These are phyloP conservation scores for Labrus mixtus DNA, from an alignment of 2,113 vertebrate species.

Conservation along the genomic window DNA sequence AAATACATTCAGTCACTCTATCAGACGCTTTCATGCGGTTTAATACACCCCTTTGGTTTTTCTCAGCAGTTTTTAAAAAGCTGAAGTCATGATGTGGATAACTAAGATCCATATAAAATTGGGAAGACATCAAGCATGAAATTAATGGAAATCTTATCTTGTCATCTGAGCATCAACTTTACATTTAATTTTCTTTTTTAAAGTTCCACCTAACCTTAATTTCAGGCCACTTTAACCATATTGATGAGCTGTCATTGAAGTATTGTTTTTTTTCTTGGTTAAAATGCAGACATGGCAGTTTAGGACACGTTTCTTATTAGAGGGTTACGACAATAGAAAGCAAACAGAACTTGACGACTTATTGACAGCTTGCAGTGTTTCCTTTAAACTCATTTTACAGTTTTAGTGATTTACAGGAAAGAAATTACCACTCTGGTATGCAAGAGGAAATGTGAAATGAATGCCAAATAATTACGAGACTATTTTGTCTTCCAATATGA, in stretches of 20 bases:
- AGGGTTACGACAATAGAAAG: neutral
- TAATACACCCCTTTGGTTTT: neutral
- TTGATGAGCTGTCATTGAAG: conserved; percentile 9
- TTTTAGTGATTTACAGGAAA: conserved; percentile 7
- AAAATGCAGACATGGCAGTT: neutral
- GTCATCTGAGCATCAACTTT: conserved; percentile 14
- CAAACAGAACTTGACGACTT: neutral
- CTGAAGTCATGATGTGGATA: neutral
- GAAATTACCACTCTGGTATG: neutral
- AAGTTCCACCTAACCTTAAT: neutral
- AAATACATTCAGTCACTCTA: neutral
- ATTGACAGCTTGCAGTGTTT: conserved; percentile 15
- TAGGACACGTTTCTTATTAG: conserved; percentile 5
- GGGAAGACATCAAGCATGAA: conserved; percentile 30
- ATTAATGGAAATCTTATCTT: conserved; percentile 32
- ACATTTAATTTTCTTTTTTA: neutral
- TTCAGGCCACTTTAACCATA: neutral
- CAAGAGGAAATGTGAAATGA: conserved; percentile 4
- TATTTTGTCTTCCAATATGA: neutral
- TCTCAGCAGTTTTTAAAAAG: neutral
- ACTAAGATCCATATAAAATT: conserved; percentile 7
- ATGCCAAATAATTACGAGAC: neutral
- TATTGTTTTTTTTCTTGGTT: neutral
- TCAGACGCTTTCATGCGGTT: neutral
- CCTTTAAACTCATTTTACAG: conserved; percentile 13